phyloP scores from a whole-genome alignment of 1,140 invertebrate genomes.

The Penaeus chinensis region DNA sequence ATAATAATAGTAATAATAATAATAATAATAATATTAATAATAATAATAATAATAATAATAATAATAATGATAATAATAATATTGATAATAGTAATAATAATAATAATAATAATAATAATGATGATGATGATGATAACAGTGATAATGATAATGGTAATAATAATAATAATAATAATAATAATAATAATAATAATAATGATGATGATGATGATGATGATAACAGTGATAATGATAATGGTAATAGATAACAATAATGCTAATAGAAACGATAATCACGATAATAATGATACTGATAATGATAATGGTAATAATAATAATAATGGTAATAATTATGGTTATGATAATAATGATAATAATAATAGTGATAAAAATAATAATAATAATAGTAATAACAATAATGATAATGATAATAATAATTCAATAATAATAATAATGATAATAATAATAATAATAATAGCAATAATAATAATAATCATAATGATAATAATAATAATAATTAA shows the following conservation, averaged over 20 bases:
- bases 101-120: not conserved
- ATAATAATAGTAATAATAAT: not conserved
- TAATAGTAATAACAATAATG: not conserved
- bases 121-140: not conserved
- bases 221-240: conserved; percentile 14
- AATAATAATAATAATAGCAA: not conserved
- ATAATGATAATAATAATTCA: not conserved
- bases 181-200: not conserved
- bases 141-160: not conserved
- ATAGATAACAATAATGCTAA: conserved; percentile 1
- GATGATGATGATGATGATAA: conserved; percentile 21
- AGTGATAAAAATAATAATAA: not conserved
- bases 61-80: not conserved
- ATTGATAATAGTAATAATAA: not conserved
- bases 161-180: conserved; percentile 11
- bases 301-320: too few relatives aligned
- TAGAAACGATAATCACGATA: not conserved
- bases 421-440: not conserved
- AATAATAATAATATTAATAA: not conserved
- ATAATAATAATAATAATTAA: not conserved
- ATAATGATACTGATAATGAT: conserved; percentile 13
- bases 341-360: too few relatives aligned
- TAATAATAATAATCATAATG: not conserved
- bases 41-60: not conserved
- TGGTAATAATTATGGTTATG: not conserved